phyloP scores from a whole-genome alignment of 2,113 vertebrate genomes.

The Microcebus jonahi region DNA sequence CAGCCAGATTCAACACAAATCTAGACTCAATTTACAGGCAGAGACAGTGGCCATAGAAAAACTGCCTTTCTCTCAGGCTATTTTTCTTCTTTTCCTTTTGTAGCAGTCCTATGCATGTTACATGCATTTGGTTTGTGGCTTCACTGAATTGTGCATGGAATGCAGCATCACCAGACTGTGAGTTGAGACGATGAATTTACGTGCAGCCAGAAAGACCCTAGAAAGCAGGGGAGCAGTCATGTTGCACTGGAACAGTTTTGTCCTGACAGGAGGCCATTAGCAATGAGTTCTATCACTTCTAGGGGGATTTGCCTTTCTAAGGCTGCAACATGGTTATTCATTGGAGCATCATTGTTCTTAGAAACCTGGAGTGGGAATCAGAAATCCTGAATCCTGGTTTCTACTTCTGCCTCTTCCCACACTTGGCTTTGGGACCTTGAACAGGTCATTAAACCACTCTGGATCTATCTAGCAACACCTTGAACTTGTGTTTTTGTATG shows the following conservation, averaged over 20 bases:
- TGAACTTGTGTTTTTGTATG: not conserved
- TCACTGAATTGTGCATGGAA: not conserved
- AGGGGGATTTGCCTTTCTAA: not conserved
- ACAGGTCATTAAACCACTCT: not conserved
- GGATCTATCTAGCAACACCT: not conserved
- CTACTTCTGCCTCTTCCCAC: not conserved
- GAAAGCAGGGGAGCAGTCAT: not conserved
- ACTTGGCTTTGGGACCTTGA: not conserved
- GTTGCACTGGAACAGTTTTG: not conserved
- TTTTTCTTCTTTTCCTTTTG: not conserved
- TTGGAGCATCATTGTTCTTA: not conserved
- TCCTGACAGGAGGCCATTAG: not conserved
- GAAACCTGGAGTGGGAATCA: not conserved
- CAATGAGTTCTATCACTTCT: not conserved
- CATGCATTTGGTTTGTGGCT: conserved; percentile 3
- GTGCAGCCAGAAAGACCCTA: not conserved
- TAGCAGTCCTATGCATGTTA: not conserved
- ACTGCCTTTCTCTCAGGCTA: not conserved
- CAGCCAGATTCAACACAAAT: not conserved
- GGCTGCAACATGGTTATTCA: not conserved
- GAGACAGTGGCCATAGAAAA: not conserved
- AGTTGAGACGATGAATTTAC: not conserved
- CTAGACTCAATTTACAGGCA: conserved; percentile 9
- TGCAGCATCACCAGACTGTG: not conserved
- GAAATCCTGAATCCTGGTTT: not conserved